A percentile compares a stretch with the other conserved stretches of the same genome.
These are phyloP conservation scores for Poecile montanus DNA, from an alignment of 2,797 vertebrate genomes.

Conservation along the genomic window DNA sequence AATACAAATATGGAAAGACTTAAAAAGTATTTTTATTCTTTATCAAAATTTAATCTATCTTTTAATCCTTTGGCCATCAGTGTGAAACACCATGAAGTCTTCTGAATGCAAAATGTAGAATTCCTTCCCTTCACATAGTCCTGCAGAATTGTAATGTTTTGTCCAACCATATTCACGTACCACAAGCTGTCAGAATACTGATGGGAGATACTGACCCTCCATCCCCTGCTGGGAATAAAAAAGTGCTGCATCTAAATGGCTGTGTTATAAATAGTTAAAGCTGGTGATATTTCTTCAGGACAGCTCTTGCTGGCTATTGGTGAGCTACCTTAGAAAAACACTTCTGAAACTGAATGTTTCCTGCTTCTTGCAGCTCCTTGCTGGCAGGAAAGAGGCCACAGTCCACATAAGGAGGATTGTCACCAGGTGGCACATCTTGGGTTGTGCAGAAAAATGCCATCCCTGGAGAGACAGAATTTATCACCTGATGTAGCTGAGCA, in stretches of 20 bases:
- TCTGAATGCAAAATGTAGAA: not conserved
- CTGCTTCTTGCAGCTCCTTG: not conserved
- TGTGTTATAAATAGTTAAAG: constrained; percentile 18
- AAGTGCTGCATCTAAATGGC: not conserved
- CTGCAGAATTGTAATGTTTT: not conserved
- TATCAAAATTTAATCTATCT: not conserved
- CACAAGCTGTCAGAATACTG: not conserved
- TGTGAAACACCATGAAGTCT: not conserved
- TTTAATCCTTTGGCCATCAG: not conserved
- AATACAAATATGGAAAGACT: not conserved
- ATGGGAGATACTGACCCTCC: not conserved
- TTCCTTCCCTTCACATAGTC: not conserved
- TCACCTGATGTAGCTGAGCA: not conserved
- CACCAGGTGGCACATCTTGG: constrained; percentile 46
- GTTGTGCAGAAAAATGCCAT: constrained; percentile 13
- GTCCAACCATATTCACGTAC: not conserved
- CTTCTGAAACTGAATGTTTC: not conserved
- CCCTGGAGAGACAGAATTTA: not conserved
- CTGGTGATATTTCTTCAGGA: not conserved
- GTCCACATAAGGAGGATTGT: constrained; percentile 23
- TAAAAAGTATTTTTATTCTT: not conserved
- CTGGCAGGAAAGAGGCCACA: not conserved
- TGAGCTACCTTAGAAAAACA: not conserved
- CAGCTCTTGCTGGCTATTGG: not conserved
- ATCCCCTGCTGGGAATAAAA: not conserved